These are phyloP conservation scores for Myotis pilosus DNA, from an alignment of 2,797 vertebrate species.

Conservation along the genomic window DNA sequence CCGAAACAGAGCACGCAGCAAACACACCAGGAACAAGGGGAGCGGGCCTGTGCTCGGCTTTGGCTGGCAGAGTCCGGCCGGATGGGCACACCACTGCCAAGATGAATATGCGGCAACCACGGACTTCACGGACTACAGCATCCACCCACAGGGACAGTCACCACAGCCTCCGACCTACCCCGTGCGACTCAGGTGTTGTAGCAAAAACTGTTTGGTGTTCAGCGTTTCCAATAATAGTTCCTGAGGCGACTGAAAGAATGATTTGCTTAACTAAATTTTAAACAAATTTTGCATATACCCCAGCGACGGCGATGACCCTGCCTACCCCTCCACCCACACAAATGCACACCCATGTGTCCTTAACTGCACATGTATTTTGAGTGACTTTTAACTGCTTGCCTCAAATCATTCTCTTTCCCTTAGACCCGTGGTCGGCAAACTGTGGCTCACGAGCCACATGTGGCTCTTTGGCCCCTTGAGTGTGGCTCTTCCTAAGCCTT, in stretches of 20 bases:
- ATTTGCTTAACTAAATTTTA: not conserved
- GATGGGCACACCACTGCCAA: not conserved
- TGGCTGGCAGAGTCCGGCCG: not conserved
- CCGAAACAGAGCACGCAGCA: rapidly evolving
- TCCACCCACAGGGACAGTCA: not conserved
- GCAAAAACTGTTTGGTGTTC: not conserved
- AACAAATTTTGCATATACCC: not conserved
- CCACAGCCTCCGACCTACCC: not conserved
- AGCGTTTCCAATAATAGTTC: not conserved
- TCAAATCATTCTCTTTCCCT: not conserved
- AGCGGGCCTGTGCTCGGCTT: rapidly evolving
- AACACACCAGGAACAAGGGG: not conserved
- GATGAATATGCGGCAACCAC: rapidly evolving
- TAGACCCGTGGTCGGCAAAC: not conserved
- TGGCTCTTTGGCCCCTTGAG: too few relatives aligned
- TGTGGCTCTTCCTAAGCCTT: too few relatives aligned
- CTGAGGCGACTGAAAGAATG: not conserved
- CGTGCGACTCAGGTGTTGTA: not conserved
- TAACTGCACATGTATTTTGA: not conserved
- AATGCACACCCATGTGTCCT: not conserved
- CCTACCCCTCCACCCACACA: not conserved
- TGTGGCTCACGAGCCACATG: too few relatives aligned
- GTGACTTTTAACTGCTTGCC: not conserved
- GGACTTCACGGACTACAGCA: not conserved
- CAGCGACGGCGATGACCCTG: not conserved